phyloP scores from a whole-genome alignment of 2,888 invertebrate species.

The Sinohyriopsis cumingii region DNA sequence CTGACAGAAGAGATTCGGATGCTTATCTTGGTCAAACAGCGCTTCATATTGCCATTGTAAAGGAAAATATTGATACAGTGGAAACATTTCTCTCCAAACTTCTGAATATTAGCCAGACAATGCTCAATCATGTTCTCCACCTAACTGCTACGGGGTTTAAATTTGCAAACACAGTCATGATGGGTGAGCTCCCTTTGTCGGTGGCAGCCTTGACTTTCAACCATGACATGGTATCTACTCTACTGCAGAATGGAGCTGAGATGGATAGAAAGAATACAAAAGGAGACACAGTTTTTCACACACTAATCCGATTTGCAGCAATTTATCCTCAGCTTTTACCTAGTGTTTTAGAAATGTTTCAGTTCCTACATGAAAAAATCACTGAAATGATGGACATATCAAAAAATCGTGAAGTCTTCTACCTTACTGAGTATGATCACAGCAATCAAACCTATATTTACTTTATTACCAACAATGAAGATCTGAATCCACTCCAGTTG shows the following conservation, averaged over 20 bases:
- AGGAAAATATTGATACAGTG: constrained; percentile 36
- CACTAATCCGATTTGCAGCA: constrained; percentile 42
- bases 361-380: constrained; percentile 26
- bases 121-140: constrained; percentile 33
- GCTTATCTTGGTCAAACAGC: constrained; percentile 45
- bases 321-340: constrained; percentile 42
- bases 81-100: constrained; percentile 34
- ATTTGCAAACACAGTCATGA: constrained; percentile 49
- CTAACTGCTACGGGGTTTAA: constrained; percentile 32
- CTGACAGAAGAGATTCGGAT: constrained; percentile 33
- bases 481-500: constrained; percentile 48
- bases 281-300: constrained; percentile 48
- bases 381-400: constrained; percentile 15
- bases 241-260: constrained; percentile 41
- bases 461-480: constrained; percentile 45
- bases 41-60: constrained; percentile 46
- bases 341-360: constrained; percentile 26
- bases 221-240: constrained; percentile 24
- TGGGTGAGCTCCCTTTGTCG: constrained; percentile 48
- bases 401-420: not conserved
- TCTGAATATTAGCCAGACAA: constrained; percentile 23
- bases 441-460: constrained; percentile 43
- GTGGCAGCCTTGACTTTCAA: constrained; percentile 44
- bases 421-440: constrained; percentile 32
- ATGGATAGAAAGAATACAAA: constrained; percentile 37